phyloP scores from a whole-genome alignment of 2,888 invertebrate species.

The Herminia tarsipennalis region DNA sequence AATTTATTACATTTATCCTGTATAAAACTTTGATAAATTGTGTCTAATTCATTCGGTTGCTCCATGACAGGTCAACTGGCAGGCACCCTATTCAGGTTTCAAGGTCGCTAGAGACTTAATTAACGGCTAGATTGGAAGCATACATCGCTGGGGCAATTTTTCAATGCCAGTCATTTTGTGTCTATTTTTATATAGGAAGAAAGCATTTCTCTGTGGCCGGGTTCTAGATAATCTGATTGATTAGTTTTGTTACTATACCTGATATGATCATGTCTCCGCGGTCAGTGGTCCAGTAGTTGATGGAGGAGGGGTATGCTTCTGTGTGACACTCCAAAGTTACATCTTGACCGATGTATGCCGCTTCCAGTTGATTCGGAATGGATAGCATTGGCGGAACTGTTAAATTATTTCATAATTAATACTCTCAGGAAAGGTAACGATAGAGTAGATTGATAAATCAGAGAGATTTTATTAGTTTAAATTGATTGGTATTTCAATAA shows the following conservation, averaged over 20 bases:
- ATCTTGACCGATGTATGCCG: slow-evolving; percentile 95
- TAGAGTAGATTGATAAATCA: too few relatives aligned
- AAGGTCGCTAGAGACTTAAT: slow-evolving; percentile 35
- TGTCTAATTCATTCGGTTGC: slow-evolving; percentile 8
- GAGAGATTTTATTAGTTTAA: too few relatives aligned
- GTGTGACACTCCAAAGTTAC: slow-evolving; percentile 95
- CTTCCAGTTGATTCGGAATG: slow-evolving; percentile 96
- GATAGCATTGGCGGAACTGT: slow-evolving; percentile 97
- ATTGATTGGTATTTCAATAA: too few relatives aligned
- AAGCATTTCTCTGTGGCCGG: slow-evolving; percentile 15
- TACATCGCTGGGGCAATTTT: slow-evolving; percentile 26
- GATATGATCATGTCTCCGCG: slow-evolving; percentile 97
- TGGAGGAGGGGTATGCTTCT: slow-evolving; percentile 96
- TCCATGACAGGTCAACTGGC: slow-evolving; percentile 16
- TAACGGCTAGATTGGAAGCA: slow-evolving; percentile 22
- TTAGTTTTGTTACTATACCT: slow-evolving; percentile 78
- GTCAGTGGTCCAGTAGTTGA: slow-evolving; percentile 97
- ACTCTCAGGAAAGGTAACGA: too few relatives aligned
- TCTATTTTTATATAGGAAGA: slow-evolving; percentile 12
- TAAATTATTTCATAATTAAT: too few relatives aligned
- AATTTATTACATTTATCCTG: slow-evolving; percentile 11
- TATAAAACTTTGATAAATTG: slow-evolving; percentile 4
- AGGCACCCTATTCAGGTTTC: slow-evolving; percentile 29
- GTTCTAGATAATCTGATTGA: neutral
- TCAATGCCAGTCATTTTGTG: slow-evolving; percentile 23